phyloP scores from a whole-genome alignment of 2,888 invertebrate species.

The Cephus spinipes region DNA sequence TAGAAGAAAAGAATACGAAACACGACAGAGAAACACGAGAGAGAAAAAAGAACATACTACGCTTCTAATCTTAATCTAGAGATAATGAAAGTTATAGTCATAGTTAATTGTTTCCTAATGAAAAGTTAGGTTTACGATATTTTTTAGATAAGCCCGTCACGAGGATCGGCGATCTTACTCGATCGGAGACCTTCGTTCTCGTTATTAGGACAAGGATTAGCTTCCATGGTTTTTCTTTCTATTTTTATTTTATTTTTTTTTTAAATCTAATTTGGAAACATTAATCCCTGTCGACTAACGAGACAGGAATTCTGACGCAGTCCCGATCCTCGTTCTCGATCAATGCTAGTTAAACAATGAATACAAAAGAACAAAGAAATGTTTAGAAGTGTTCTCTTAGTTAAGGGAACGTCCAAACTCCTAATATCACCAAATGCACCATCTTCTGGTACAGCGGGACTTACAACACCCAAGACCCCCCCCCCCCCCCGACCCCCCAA shows the following conservation, averaged over 20 bases:
- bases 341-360: conserved; percentile 38
- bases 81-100: conserved; percentile 56
- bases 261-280: background rate
- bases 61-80: conserved; percentile 62
- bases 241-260: conserved; percentile 7
- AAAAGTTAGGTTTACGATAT: conserved; percentile 51
- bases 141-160: conserved; percentile 44
- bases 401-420: background rate
- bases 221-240: background rate
- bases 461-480: background rate
- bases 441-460: background rate
- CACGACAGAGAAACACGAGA: conserved; percentile 30
- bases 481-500: too few relatives aligned
- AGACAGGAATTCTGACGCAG: conserved; percentile 22
- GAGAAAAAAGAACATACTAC: conserved; percentile 51
- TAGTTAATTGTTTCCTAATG: conserved; percentile 55
- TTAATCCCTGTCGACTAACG: conserved; percentile 13
- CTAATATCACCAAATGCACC: background rate
- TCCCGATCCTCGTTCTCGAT: conserved; percentile 33
- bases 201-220: background rate
- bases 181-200: background rate
- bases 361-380: conserved; percentile 7
- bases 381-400: background rate
- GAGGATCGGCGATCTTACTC: conserved; percentile 4
- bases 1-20: conserved; percentile 35